Evolutionary conservation across 2,113 vertebrate genomes (phyloP).

Genomic region (Lates calcarifer): DNA sequence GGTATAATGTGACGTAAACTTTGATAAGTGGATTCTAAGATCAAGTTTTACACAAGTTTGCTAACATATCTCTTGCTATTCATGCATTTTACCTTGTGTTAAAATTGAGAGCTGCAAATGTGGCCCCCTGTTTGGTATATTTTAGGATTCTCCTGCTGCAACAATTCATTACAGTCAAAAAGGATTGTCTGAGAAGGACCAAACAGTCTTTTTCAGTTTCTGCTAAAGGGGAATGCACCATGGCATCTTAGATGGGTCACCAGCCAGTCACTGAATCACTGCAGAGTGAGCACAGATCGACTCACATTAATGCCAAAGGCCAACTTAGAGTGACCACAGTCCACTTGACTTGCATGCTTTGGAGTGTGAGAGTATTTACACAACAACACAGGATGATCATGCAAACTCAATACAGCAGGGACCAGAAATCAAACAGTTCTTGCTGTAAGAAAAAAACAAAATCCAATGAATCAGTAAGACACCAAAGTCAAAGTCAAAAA

Average conservation of each 20-base stretch:
- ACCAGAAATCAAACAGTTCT: background rate
- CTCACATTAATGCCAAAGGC: slow-evolving; percentile 38
- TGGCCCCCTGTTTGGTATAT: background rate
- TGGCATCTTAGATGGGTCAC: slow-evolving; percentile 43
- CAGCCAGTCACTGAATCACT: slow-evolving; percentile 44
- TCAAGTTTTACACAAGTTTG: background rate
- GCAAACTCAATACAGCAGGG: background rate
- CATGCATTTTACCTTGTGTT: background rate
- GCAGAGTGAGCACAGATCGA: slow-evolving; percentile 37
- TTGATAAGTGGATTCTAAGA: background rate
- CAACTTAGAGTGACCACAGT: slow-evolving; percentile 11
- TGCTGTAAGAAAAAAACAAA: too few relatives aligned
- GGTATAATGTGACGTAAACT: background rate
- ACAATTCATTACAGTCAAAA: background rate
- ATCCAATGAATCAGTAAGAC: background rate
- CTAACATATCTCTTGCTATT: background rate
- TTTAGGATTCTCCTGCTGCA: background rate
- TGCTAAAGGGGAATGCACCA: background rate
- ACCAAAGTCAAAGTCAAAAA: background rate
- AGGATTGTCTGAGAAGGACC: background rate
- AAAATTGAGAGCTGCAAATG: background rate
- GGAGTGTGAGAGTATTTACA: slow-evolving; percentile 1
- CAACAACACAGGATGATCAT: background rate
- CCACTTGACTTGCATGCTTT: slow-evolving; percentile 27
- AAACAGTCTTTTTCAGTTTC: slow-evolving; percentile 24